A percentile compares a stretch with the other conserved stretches of the same genome.
These are phyloP conservation scores for Zeugodacus cucurbitae DNA, from an alignment of 1,140 invertebrate genomes.

Conservation along the genomic window DNA sequence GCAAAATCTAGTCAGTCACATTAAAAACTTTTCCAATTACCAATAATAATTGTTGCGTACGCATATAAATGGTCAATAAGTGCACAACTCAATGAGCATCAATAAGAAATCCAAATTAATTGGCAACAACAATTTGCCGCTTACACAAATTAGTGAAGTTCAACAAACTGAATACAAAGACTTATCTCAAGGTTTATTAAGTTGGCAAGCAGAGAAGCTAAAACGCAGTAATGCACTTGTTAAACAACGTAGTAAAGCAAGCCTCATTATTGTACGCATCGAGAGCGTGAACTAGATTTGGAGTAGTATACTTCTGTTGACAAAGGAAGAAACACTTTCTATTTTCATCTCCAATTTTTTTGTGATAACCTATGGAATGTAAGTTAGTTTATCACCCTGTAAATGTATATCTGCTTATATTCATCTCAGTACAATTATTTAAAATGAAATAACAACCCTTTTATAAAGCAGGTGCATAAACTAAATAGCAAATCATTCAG, in stretches of 20 bases:
- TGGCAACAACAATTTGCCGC: neutral
- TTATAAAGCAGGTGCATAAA: neutral
- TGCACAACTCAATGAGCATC: neutral
- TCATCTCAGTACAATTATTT: too few relatives aligned
- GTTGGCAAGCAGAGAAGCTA: neutral
- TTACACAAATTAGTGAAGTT: neutral
- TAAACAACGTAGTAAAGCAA: too few relatives aligned
- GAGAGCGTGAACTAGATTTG: too few relatives aligned
- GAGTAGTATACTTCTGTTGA: too few relatives aligned
- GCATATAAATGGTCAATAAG: neutral
- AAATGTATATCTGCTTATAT: too few relatives aligned
- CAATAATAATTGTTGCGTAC: neutral
- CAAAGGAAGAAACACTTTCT: too few relatives aligned
- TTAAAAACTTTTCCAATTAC: constrained; percentile 1
- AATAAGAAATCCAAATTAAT: neutral
- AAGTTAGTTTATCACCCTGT: too few relatives aligned
- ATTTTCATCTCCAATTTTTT: too few relatives aligned
- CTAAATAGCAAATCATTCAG: neutral
- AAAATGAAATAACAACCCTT: neutral
- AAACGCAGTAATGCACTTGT: too few relatives aligned
- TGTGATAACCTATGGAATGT: too few relatives aligned
- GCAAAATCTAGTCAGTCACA: neutral
- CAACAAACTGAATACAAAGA: neutral
- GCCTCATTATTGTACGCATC: too few relatives aligned
- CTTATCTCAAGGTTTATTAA: neutral